phyloP scores from a whole-genome alignment of 2,888 invertebrate species.

The Synergus gifuensis region DNA sequence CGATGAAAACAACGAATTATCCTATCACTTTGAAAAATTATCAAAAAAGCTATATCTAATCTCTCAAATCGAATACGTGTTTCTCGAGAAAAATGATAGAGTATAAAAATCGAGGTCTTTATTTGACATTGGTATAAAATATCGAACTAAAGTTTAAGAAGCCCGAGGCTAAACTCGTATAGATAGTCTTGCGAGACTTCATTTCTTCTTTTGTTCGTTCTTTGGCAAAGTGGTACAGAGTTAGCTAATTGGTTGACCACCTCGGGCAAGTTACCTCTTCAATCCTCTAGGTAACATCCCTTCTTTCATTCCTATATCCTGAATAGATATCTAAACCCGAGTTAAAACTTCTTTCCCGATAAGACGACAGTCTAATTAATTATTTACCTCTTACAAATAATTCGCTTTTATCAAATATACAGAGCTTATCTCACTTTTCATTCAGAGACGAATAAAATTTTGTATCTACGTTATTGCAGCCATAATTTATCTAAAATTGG shows the following conservation, averaged over 20 bases:
- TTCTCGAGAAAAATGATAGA: background rate
- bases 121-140: slow-evolving; percentile 13
- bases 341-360: slow-evolving; percentile 29
- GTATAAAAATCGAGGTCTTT: background rate
- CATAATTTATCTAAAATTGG: background rate
- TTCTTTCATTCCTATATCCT: slow-evolving; percentile 45
- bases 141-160: slow-evolving; percentile 16
- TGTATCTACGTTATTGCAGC: too few relatives aligned
- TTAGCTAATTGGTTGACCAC: slow-evolving; percentile 75
- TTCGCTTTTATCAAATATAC: background rate
- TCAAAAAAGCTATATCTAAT: too few relatives aligned
- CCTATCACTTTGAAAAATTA: too few relatives aligned
- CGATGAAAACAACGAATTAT: background rate
- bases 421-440: background rate
- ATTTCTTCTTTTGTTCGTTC: slow-evolving; percentile 59
- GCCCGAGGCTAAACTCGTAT: slow-evolving; percentile 5
- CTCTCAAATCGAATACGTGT: too few relatives aligned
- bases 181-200: slow-evolving; percentile 49
- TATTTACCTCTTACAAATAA: background rate
- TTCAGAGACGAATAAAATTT: too few relatives aligned
- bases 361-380: background rate
- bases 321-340: slow-evolving; percentile 42
- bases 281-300: slow-evolving; percentile 65
- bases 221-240: slow-evolving; percentile 70
- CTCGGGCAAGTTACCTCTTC: slow-evolving; percentile 66